A percentile compares a stretch with the other conserved stretches of the same genome.
These are phyloP conservation scores for Apodemus sylvaticus DNA, from an alignment of 2,113 vertebrate genomes.

Conservation along the genomic window DNA sequence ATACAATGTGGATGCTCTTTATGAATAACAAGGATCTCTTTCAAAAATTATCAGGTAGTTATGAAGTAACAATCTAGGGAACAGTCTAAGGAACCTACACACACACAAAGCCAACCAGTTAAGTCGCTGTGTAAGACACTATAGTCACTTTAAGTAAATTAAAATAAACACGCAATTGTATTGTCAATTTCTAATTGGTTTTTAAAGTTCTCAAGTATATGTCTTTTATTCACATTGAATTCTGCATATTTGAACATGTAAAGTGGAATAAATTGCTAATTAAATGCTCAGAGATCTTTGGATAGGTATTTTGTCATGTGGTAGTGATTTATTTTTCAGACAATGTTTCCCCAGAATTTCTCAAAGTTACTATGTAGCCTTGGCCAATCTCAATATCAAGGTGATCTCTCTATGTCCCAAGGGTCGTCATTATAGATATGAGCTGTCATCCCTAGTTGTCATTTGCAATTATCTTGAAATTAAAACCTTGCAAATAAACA, in stretches of 20 bases:
- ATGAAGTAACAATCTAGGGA: background rate
- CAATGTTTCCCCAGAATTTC: background rate
- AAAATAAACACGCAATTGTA: background rate
- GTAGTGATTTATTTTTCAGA: background rate
- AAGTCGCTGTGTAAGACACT: background rate
- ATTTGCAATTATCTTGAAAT: background rate
- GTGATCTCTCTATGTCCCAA: background rate
- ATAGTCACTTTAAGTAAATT: background rate
- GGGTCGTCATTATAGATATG: background rate
- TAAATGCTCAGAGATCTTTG: background rate
- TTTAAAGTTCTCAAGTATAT: conserved; percentile 2
- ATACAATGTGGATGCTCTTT: background rate
- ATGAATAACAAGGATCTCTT: background rate
- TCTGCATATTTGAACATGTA: background rate
- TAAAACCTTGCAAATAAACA: background rate
- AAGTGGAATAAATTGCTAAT: background rate
- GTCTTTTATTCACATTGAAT: background rate
- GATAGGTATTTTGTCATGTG: background rate
- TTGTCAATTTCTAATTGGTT: background rate
- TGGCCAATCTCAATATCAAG: too few species aligned
- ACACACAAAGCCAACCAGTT: background rate
- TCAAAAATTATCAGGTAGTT: background rate
- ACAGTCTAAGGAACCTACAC: background rate
- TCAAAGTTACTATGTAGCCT: background rate
- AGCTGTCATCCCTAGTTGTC: background rate